Base-by-base conservation (phyloP, 1,140 invertebrate species). In the Zaprionus ghesquierei region DNA sequence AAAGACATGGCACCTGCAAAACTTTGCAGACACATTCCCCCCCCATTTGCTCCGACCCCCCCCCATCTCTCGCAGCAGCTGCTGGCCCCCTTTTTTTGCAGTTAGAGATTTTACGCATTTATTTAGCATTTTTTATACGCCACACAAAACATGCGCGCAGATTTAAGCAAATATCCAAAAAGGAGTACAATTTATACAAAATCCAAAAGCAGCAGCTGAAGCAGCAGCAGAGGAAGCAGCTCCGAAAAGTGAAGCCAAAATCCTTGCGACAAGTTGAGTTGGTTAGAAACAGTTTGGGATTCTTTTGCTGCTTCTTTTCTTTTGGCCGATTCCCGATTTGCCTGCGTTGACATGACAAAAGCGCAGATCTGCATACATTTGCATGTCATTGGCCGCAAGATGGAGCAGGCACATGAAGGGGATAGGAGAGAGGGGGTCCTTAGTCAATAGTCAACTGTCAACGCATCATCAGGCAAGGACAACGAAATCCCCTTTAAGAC, bases 361-460 rank as follows among this genome's bases (percentile, higher is more conserved):
- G 89, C 89, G 75, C 70, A 87, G 84, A 90, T 91, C 89, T 91
- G 89, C 89, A 91, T 91, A 90, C 69, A 91, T 91, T 91, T 89
- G 89, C 89, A 91, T 91, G 86, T 87, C 86, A 89, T 90, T 86
- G 82, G 72, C 55, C 58, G 46, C 55, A 22, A 23, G 9, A 46
- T 3, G 6, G 1, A 55, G 12, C 13, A 25, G 50, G 29, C 31
- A 25, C 49, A 35, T 20, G 8, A 9, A 8, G 35, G 4, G 5
- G 5, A 23, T 1, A 5, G n/a, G 12, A 50, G 12, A 25, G 22
- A 22, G 13, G 41, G 15, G n/a, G 5, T 1, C 54, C 6, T 5
- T 41, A 66, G 64, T 59, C 54, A 59, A 68, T 33, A 61, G 62
- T 54, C 38, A 55, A 54, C 51, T 75, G 61, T 68, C 60, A 85